phyloP scores from a whole-genome alignment of 1,140 invertebrate genomes.

The Drosophila ogumai region DNA sequence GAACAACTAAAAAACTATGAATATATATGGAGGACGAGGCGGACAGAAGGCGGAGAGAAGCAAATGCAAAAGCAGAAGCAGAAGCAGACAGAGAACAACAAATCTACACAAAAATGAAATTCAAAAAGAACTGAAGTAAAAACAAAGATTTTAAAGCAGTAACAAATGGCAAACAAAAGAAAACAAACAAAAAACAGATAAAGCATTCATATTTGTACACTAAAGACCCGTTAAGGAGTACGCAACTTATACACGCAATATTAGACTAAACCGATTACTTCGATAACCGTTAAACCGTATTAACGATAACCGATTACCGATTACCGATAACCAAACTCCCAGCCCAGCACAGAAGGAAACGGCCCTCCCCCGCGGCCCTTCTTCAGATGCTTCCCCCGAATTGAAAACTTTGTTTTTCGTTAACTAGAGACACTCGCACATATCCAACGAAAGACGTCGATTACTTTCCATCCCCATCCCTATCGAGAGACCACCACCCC shows the following conservation, averaged over 20 bases:
- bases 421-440: conserved; percentile 54
- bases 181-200: conserved; percentile 36
- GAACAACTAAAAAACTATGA: conserved; percentile 33
- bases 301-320: background rate
- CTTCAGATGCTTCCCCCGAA: conserved; percentile 26
- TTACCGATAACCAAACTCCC: conserved; percentile 4
- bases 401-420: conserved; percentile 25
- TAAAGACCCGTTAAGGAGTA: conserved; percentile 40
- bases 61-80: conserved; percentile 32
- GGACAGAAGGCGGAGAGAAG: conserved; percentile 33
- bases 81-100: conserved; percentile 55
- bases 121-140: conserved; percentile 84
- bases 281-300: conserved; percentile 25
- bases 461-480: conserved; percentile 50
- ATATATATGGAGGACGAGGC: conserved; percentile 9
- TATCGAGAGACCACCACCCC: conserved; percentile 47
- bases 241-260: conserved; percentile 53
- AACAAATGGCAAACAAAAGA: conserved; percentile 68
- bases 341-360: conserved; percentile 7
- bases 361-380: background rate
- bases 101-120: conserved; percentile 70
- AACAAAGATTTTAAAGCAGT: conserved; percentile 80
- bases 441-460: conserved; percentile 54
- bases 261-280: conserved; percentile 46
- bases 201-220: conserved; percentile 71